Percentiles rank a stretch among this genome's conserved stretches.
phyloP scores from a whole-genome alignment of 2,888 invertebrate species.

The Lypha dubia region DNA sequence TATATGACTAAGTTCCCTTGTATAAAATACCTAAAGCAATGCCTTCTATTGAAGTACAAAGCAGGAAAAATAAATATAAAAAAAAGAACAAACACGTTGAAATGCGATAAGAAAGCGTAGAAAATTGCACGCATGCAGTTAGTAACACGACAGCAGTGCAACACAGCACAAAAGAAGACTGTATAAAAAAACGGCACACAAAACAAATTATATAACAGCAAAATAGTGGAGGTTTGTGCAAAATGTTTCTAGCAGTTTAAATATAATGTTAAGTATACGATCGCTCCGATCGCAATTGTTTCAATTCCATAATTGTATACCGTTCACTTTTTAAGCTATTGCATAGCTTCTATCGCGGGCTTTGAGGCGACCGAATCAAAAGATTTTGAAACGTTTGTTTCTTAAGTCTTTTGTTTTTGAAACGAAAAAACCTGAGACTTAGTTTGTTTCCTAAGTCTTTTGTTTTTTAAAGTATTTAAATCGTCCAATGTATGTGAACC shows the following conservation, averaged over 20 bases:
- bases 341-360: too few relatives aligned
- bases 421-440: too few relatives aligned
- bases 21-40: background rate
- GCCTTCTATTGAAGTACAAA: background rate
- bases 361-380: too few relatives aligned
- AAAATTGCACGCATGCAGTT: conserved; percentile 64
- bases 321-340: too few relatives aligned
- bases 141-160: conserved; percentile 52
- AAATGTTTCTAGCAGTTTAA: background rate
- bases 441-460: too few relatives aligned
- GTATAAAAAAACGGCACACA: background rate
- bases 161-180: background rate
- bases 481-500: too few relatives aligned
- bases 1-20: background rate
- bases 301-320: too few relatives aligned
- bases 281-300: too few relatives aligned
- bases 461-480: too few relatives aligned
- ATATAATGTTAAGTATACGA: too few relatives aligned
- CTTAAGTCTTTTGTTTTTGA: too few relatives aligned
- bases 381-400: too few relatives aligned
- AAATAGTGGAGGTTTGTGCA: background rate
- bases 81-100: conserved; percentile 43
- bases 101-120: conserved; percentile 64
- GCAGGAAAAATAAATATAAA: conserved; percentile 18
- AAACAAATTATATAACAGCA: background rate